Evolutionary conservation across 1,140 invertebrate species (phyloP).

Genomic region (Calosoma granatense): DNA sequence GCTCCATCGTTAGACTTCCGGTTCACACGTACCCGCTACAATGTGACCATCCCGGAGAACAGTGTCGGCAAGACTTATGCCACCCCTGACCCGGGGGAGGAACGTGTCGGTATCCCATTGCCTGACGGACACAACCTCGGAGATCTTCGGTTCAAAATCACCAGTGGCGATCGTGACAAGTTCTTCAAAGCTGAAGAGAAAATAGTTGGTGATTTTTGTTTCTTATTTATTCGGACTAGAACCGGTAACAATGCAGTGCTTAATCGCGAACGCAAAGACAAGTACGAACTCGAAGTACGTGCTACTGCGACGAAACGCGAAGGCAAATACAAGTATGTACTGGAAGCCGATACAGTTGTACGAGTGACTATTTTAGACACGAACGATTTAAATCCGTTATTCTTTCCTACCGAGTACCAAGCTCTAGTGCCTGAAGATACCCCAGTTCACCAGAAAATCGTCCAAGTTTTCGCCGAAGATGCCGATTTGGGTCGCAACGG

Average conservation of each 20-base stretch:
- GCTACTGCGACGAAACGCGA: constrained; percentile 54
- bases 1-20: constrained; percentile 34
- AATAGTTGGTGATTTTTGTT: constrained; percentile 86
- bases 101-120: constrained; percentile 42
- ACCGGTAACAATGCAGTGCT: constrained; percentile 75
- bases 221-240: constrained; percentile 75
- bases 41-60: constrained; percentile 86
- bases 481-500: constrained; percentile 90
- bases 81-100: constrained; percentile 42
- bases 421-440: constrained; percentile 83
- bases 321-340: constrained; percentile 42
- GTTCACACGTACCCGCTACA: constrained; percentile 73
- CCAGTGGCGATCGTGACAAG: constrained; percentile 73
- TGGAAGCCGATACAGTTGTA: constrained; percentile 65
- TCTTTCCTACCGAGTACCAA: constrained; percentile 79
- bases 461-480: constrained; percentile 78
- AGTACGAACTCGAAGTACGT: constrained; percentile 69
- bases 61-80: constrained; percentile 76
- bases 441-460: constrained; percentile 66
- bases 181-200: constrained; percentile 88
- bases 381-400: constrained; percentile 87
- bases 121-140: constrained; percentile 32
- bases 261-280: constrained; percentile 82
- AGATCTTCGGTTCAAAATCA: constrained; percentile 71
- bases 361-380: constrained; percentile 74